These are phyloP conservation scores for Enoplosus armatus DNA, from an alignment of 2,797 vertebrate species.

Conservation along the genomic window DNA sequence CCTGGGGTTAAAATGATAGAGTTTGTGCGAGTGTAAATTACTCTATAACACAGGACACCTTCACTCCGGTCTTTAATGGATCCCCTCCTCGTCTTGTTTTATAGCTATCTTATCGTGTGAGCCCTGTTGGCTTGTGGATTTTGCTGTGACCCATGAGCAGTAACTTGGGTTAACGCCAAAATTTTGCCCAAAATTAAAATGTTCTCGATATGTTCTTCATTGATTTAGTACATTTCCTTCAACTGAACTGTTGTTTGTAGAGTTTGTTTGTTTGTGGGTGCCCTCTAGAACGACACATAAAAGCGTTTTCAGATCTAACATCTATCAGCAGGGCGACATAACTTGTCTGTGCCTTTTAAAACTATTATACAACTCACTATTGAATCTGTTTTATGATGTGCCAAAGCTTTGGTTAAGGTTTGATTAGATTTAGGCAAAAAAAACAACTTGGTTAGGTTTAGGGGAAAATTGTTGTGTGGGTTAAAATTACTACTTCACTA, in stretches of 20 bases:
- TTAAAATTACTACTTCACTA: neutral
- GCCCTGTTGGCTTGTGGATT: slow-evolving; percentile 48
- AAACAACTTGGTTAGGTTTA: neutral
- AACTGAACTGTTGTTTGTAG: too few species aligned
- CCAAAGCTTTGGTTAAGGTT: neutral
- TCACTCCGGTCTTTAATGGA: slow-evolving; percentile 58
- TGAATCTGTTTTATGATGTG: neutral
- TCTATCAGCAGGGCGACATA: too few species aligned
- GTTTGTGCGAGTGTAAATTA: slow-evolving; percentile 81
- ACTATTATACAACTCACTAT: too few species aligned
- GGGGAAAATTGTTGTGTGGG: neutral
- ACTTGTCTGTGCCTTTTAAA: too few species aligned
- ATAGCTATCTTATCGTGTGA: slow-evolving; percentile 46
- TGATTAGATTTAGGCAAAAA: neutral
- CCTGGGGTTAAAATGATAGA: slow-evolving; percentile 84
- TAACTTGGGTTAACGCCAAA: neutral
- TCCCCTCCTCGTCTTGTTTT: slow-evolving; percentile 43
- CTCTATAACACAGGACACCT: slow-evolving; percentile 61
- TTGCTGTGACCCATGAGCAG: neutral
- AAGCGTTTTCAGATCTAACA: too few species aligned
- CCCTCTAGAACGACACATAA: too few species aligned
- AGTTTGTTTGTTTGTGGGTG: too few species aligned
- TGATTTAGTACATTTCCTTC: neutral
- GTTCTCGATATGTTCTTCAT: neutral
- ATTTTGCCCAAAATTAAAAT: neutral